Base-by-base conservation (phyloP, 1,140 invertebrate genomes). In the Pogonognathellus flavescens region DNA sequence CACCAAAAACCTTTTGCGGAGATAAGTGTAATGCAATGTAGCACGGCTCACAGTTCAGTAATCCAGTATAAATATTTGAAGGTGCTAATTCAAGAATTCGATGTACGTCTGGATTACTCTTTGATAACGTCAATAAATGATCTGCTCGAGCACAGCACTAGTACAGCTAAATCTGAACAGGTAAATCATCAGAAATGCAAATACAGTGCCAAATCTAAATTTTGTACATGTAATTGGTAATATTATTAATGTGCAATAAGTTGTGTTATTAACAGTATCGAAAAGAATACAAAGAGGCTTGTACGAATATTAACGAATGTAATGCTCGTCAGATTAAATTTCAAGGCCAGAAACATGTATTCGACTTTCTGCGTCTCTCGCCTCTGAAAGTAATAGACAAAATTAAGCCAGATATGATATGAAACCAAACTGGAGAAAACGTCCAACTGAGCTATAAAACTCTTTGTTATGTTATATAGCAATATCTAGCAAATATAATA, bases 371-470 rank as follows among this genome's bases (percentile, higher is more conserved):
- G 5, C 98, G 99, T 92, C 95, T 99, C 89, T 99, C 97, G 10
- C 98, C 98, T 14, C 92, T 99, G 4, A 99, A 99, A 93, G 96
- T 98, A 85, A n/a, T n/a, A n/a, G n/a, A n/a, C n/a, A n/a, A n/a
- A n/a, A n/a, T n/a, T n/a, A n/a, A n/a, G n/a, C n/a, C n/a, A n/a
- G n/a, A n/a, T n/a, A n/a, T n/a, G n/a, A n/a, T n/a, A n/a, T n/a
- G n/a, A n/a, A n/a, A n/a, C n/a, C n/a, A n/a, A n/a, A n/a, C n/a
- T n/a, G n/a, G n/a, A n/a, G n/a, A n/a, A n/a, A n/a, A n/a, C n/a
- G n/a, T n/a, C n/a, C n/a, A n/a, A n/a, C n/a, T n/a, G n/a, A n/a
- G n/a, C n/a, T n/a, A n/a, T n/a, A n/a, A n/a, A n/a, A n/a, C n/a
- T n/a, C n/a, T n/a, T n/a, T n/a, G n/a, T n/a, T n/a, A n/a, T n/a